Evolutionary conservation across 1,140 invertebrate genomes (phyloP).

Genomic region (Drosophila nikananu): DNA sequence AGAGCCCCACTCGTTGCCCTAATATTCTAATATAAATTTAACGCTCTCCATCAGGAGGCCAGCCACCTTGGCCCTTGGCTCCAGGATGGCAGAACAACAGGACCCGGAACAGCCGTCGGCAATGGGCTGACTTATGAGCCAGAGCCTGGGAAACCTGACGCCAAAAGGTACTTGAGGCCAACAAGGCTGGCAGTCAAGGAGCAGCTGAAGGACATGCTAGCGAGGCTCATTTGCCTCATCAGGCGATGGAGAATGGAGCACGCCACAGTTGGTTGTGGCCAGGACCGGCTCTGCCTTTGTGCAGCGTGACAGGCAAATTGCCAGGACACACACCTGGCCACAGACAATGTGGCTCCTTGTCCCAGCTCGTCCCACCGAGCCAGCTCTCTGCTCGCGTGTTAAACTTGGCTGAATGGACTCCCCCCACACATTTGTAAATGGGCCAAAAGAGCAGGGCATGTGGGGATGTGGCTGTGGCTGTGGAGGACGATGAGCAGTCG

Average conservation of each 20-base stretch:
- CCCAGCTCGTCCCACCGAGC: not conserved
- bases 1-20: slow-evolving; percentile 61
- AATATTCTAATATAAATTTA: slow-evolving; percentile 80
- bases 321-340: slow-evolving; percentile 55
- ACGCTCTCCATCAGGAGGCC: slow-evolving; percentile 66
- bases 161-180: slow-evolving; percentile 58
- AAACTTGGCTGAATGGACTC: slow-evolving; percentile 54
- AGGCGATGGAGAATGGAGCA: slow-evolving; percentile 10
- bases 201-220: slow-evolving; percentile 64
- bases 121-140: slow-evolving; percentile 46
- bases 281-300: slow-evolving; percentile 46
- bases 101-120: slow-evolving; percentile 8
- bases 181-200: slow-evolving; percentile 34
- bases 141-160: slow-evolving; percentile 30
- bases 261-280: slow-evolving; percentile 70
- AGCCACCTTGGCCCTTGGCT: slow-evolving; percentile 27
- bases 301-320: slow-evolving; percentile 77
- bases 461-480: not conserved
- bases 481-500: slow-evolving; percentile 14
- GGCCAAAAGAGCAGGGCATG: slow-evolving; percentile 18
- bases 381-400: slow-evolving; percentile 45
- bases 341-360: slow-evolving; percentile 34
- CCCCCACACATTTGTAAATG: slow-evolving; percentile 47
- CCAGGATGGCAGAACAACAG: slow-evolving; percentile 16
- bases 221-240: slow-evolving; percentile 73